Evolutionary conservation across 2,113 vertebrate genomes (phyloP).

Genomic region (Pygoscelis antarcticus): DNA sequence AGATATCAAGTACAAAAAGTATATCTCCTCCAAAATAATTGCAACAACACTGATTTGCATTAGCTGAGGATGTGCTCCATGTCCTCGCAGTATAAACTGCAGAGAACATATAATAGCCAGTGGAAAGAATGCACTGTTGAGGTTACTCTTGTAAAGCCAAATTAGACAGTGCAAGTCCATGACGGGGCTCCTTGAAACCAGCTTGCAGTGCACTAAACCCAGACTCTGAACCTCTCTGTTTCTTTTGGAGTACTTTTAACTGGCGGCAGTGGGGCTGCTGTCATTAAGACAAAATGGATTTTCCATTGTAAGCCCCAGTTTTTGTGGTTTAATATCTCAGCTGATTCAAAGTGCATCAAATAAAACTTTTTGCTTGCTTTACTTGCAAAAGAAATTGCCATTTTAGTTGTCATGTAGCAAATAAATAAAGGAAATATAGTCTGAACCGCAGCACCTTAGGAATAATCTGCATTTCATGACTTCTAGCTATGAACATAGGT

Average conservation of each 20-base stretch:
- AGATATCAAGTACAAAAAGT: not conserved
- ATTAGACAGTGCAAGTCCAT: not conserved
- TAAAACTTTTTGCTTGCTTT: not conserved
- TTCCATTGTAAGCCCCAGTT: not conserved
- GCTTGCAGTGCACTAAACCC: not conserved
- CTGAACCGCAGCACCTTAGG: not conserved
- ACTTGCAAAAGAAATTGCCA: not conserved
- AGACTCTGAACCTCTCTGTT: not conserved
- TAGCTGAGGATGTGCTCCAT: not conserved
- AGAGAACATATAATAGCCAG: not conserved
- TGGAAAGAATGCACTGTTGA: conserved; percentile 3
- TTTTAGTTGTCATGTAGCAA: not conserved
- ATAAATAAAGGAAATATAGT: not conserved
- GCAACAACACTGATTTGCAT: not conserved
- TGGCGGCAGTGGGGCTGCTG: not conserved
- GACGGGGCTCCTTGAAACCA: not conserved
- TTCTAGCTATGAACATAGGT: not conserved
- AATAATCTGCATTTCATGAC: not conserved
- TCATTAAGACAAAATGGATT: not conserved
- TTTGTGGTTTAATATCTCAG: not conserved
- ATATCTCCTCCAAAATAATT: not conserved
- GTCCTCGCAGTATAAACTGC: not conserved
- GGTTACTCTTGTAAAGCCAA: not conserved
- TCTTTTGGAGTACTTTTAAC: not conserved
- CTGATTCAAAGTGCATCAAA: not conserved